phyloP scores from a whole-genome alignment of 2,113 vertebrate species.

The Entomyzon cyanotis region DNA sequence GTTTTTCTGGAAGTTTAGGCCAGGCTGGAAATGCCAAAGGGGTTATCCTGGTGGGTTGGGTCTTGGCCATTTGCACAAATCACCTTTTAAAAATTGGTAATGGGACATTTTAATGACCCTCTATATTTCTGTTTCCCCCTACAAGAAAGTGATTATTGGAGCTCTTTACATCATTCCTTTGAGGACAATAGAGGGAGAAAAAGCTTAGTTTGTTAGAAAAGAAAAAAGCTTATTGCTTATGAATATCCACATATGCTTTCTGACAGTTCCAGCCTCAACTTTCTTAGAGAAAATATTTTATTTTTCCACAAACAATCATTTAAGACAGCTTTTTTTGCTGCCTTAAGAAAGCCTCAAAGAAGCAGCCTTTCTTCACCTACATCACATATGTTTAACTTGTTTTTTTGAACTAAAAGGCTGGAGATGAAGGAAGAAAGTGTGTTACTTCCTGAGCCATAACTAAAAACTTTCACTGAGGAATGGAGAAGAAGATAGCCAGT shows the following conservation, averaged over 20 bases:
- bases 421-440: not conserved
- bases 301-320: not conserved
- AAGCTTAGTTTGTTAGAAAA: not conserved
- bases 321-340: not conserved
- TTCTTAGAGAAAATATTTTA: not conserved
- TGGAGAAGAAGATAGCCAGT: not conserved
- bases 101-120: slow-evolving; percentile 21
- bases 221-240: not conserved
- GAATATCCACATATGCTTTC: not conserved
- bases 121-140: not conserved
- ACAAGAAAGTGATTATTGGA: not conserved
- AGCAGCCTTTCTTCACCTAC: not conserved
- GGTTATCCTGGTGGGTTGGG: not conserved
- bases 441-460: not conserved
- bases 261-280: not conserved
- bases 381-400: not conserved
- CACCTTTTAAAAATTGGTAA: not conserved
- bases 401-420: not conserved
- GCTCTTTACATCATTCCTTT: not conserved
- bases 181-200: not conserved
- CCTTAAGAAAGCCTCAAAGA: not conserved
- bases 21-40: not conserved
- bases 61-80: not conserved
- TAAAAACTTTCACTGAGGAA: not conserved
- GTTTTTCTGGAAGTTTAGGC: slow-evolving; percentile 3